These are phyloP conservation scores for Taenioides sp. DNA, from an alignment of 2,797 vertebrate genomes.

Conservation along the genomic window DNA sequence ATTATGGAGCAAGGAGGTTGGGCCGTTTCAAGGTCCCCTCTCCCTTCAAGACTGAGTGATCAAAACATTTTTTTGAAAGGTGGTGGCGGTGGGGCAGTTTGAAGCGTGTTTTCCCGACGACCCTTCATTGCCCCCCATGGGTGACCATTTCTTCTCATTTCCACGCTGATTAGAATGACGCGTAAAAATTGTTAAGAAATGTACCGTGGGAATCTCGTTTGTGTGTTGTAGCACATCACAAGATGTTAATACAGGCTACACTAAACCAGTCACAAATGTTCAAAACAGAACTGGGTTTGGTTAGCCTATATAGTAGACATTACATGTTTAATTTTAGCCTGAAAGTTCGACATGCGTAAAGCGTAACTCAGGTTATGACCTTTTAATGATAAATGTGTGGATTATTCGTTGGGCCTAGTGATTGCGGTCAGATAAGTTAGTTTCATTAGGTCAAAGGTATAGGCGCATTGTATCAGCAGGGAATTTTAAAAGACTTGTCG, in stretches of 20 bases:
- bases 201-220: constrained; percentile 20
- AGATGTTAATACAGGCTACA: neutral
- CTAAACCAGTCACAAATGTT: neutral
- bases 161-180: constrained; percentile 73
- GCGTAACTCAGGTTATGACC: neutral
- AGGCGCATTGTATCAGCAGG: neutral
- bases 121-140: constrained; percentile 36
- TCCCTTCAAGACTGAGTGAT: constrained; percentile 81
- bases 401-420: constrained; percentile 7
- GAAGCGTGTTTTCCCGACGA: constrained; percentile 72
- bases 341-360: too few species aligned
- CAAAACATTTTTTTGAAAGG: constrained; percentile 66
- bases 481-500: neutral
- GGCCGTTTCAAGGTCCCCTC: constrained; percentile 88
- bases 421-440: neutral
- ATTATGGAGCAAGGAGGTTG: constrained; percentile 84
- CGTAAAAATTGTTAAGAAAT: constrained; percentile 36
- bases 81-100: constrained; percentile 44
- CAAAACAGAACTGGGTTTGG: neutral
- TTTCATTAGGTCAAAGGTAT: constrained; percentile 1
- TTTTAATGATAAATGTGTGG: neutral
- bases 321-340: neutral
- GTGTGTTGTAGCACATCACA: neutral
- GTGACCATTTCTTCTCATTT: constrained; percentile 19
- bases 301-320: neutral